These are phyloP conservation scores for Micronycteris hirsuta DNA, from an alignment of 2,113 vertebrate species.

Conservation along the genomic window DNA sequence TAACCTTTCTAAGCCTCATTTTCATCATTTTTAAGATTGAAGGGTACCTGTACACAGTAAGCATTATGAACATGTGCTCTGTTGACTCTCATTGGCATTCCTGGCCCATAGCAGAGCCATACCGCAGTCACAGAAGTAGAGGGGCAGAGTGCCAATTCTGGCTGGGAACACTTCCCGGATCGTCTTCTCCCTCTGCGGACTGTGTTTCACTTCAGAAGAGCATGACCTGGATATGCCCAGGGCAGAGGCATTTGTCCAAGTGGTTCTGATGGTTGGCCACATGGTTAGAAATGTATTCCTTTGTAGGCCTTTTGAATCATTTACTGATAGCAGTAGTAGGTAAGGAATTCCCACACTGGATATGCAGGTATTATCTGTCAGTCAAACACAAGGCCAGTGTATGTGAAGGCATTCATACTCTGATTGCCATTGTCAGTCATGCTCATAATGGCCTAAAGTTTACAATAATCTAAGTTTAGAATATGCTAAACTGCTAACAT, in stretches of 20 bases:
- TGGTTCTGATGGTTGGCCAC: background rate
- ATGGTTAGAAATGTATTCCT: background rate
- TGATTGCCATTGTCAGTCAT: background rate
- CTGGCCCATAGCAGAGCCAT: background rate
- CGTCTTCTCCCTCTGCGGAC: background rate
- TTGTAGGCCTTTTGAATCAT: slow-evolving; percentile 24
- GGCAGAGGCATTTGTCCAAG: slow-evolving; percentile 13
- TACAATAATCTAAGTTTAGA: background rate
- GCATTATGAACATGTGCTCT: background rate
- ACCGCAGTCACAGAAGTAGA: background rate
- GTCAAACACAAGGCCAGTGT: background rate
- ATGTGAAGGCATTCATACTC: background rate
- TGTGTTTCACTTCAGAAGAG: slow-evolving; percentile 24
- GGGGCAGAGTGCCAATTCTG: background rate
- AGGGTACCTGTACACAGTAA: background rate
- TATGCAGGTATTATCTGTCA: background rate
- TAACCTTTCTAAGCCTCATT: background rate
- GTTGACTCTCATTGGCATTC: background rate
- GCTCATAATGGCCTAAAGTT: background rate
- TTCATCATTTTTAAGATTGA: background rate
- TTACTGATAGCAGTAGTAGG: slow-evolving; percentile 27
- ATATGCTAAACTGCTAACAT: background rate
- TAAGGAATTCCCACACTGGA: slow-evolving; percentile 22
- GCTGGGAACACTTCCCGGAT: background rate
- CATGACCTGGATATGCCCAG: background rate